Evolutionary conservation across 2,797 vertebrate species (phyloP).

Genomic region (Silurus lanzhouensis): DNA sequence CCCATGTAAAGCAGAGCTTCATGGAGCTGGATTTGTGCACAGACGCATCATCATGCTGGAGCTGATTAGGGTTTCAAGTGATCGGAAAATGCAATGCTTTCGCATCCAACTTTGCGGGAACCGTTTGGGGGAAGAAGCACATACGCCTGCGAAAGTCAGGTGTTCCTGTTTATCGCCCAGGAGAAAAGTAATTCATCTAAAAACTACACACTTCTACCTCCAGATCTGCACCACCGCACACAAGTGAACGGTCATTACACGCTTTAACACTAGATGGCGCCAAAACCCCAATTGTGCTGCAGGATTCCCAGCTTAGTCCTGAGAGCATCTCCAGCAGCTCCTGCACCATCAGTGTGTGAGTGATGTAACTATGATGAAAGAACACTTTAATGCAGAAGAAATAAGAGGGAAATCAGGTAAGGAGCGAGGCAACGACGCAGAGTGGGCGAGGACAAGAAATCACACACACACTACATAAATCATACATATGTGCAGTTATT

Average conservation of each 20-base stretch:
- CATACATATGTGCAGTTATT: no score
- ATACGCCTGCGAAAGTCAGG: no score
- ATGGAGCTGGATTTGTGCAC: no score
- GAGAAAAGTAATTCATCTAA: no score
- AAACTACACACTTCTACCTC: no score
- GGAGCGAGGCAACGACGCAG: background rate
- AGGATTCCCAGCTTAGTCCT: background rate
- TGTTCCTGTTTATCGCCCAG: no score
- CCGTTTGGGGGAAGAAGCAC: no score
- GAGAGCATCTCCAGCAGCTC: background rate
- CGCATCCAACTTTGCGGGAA: no score
- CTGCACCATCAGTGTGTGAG: background rate
- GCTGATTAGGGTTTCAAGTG: no score
- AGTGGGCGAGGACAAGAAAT: background rate
- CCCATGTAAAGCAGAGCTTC: no score
- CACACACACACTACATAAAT: background rate
- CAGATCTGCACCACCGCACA: background rate
- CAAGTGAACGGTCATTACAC: background rate
- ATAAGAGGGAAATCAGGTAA: background rate
- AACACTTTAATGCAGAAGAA: background rate
- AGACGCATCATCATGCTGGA: no score
- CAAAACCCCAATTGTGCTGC: background rate
- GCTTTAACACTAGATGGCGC: background rate
- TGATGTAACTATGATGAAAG: slow-evolving; percentile 3
- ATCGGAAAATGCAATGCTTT: no score